Evolutionary conservation across 2,888 invertebrate genomes (phyloP), one percentile per base, ranked within the genome.

Genomic region (Yponomeuta sedellus): DNA sequence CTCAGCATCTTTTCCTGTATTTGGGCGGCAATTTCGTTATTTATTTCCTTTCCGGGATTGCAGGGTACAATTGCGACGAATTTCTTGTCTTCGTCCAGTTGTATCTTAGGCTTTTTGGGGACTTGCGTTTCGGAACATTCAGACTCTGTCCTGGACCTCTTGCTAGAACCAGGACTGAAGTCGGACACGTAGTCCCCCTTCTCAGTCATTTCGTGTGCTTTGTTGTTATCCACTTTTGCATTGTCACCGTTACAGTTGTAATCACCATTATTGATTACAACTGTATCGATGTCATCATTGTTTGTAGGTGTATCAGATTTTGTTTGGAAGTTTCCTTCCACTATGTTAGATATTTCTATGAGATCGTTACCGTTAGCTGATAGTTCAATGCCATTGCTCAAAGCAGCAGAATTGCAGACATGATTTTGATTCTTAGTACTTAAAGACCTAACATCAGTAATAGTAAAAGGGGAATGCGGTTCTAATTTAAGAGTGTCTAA

Each of bases 141-240:
- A 1, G 64, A 64, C 10, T 56, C 64, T 19, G 57, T 19, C 25
- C 64, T 56, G 5, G 64, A 64, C 16, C 64, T 56, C 56, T 64
- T 64, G 39, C 64, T 57, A 19, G 64, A 34, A 4, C n/a, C 16
- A 6, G 64, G 57, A n/a, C 57, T 57, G 8, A 16, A 11, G 19
- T 57, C 22, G 10, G 52, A 11, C 6, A 25, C 19, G 39, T 25
- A 39, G 16, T 62, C 62, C n/a, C 16, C 34, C 34, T 34, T 34
- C 34, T 34, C 34, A 34, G 34, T 5, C 8, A 34, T 5, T 34
- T 34, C 34, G 34, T 34, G 34, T 34, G 34, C 28, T n/a, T 62
- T 62, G 0, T 12, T 16, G 39, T 62, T n/a, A 10, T n/a, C 10
- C 2, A 12, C 5, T 39, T 16, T 12, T 1, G 10, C 1, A 62